Base-by-base conservation (phyloP, 2,888 invertebrate species). In the Eristalis intricaria region DNA sequence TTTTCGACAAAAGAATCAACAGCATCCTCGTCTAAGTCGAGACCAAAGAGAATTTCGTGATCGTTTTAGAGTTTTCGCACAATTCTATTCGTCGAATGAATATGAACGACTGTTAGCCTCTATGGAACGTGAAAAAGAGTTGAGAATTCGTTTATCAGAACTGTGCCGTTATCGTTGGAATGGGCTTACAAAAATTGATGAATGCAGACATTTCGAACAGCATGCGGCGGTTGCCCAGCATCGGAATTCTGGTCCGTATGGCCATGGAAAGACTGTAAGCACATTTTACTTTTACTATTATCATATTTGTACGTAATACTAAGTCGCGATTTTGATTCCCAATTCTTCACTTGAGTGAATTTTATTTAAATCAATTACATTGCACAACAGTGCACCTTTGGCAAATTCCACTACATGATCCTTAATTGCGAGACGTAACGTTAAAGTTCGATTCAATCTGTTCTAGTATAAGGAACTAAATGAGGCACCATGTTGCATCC, bases 151-250 rank as follows among this genome's bases (percentile, higher is more conserved):
- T 7, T 94, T 98, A 29, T 96, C 96, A 1, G 98, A 98, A 93
- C 93, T 97, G 61, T 95, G 96, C 92, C 96, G 97, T 85, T 97
- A 98, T 93, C 95, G 98, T 35, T 96, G 96, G 90, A 96, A 98
- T 90, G 98, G 98, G 32, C 95, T 98, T 56, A 96, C 97, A 2
- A 95, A 95, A 61, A 95, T 96, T 73, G 96, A 97, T 91, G 98
- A 98, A 92, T 97, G 97, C 90, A 95, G 97, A 40, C 97, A 98
- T 92, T 97, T 97, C 92, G 98, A 98, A 91, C 97, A 97, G 91
- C 95, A 96, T 94, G 95, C 95, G 77, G 95, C 95, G 68, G 94
- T 95, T 90, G 95, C 94, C 89, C 92, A 96, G 90, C 94, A 94
- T 90, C 94, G 94, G 89, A 91, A 94, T 91, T 91, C 92, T 85